These are phyloP conservation scores for Nothura maculosa DNA, from an alignment of 2,797 vertebrate genomes.

Conservation along the genomic window DNA sequence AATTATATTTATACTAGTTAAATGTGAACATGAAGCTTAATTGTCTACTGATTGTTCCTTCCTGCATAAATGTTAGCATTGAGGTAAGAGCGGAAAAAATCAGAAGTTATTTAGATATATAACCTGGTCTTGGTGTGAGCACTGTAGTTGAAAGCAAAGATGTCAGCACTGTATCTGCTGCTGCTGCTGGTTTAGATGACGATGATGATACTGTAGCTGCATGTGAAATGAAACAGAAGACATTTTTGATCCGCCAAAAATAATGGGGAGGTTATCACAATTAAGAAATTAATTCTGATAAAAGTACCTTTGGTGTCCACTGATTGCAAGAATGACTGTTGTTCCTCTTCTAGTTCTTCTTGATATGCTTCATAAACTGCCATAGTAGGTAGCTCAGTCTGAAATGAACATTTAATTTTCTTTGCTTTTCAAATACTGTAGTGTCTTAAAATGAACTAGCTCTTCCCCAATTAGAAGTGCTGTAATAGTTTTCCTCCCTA, in stretches of 20 bases:
- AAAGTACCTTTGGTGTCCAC: conserved; percentile 57
- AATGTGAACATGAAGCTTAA: neutral
- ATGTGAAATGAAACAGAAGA: conserved; percentile 15
- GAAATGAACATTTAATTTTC: conserved; percentile 50
- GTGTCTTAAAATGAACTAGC: neutral
- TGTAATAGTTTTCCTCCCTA: neutral
- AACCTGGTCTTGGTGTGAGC: conserved; percentile 46
- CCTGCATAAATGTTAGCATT: neutral
- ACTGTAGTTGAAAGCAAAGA: conserved; percentile 1
- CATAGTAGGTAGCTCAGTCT: conserved; percentile 48
- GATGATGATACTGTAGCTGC: conserved; percentile 28
- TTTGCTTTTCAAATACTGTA: conserved; percentile 5
- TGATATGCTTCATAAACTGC: conserved; percentile 75
- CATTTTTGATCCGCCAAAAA: conserved; percentile 43
- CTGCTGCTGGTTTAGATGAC: conserved; percentile 34
- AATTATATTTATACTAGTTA: neutral
- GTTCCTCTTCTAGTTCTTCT: conserved; percentile 38
- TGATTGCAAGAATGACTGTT: conserved; percentile 4
- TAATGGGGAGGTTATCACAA: neutral
- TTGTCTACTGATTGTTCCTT: neutral
- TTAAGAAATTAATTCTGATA: conserved; percentile 18
- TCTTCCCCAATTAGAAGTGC: neutral
- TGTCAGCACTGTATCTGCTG: conserved; percentile 48
- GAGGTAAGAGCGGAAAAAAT: neutral
- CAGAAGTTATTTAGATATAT: neutral